Conservation (phyloP, 2,888 invertebrate genomes). For the Eupithecia dodoneata region DNA sequence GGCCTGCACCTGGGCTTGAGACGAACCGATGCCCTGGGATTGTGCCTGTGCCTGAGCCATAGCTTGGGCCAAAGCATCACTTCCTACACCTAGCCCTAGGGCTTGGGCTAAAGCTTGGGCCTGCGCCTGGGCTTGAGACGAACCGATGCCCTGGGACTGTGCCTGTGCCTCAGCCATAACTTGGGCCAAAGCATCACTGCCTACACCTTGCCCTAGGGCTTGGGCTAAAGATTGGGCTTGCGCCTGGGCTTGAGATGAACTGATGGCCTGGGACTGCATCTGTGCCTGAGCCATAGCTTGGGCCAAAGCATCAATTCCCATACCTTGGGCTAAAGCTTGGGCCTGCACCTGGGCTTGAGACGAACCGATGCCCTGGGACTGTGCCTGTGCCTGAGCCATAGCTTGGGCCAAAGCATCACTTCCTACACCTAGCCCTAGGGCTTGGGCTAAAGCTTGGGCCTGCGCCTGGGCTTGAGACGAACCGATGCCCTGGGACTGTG, state of each 20-base stretch:
- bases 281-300: neutral
- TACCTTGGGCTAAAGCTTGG: neutral
- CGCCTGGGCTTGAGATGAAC: neutral
- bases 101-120: neutral
- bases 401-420: no score
- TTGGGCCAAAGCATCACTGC: neutral
- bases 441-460: neutral
- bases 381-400: no score
- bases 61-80: neutral
- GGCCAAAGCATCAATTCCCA: neutral
- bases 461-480: neutral
- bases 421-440: no score
- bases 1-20: neutral
- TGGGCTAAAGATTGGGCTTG: neutral
- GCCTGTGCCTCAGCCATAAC: neutral
- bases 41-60: neutral
- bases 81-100: neutral
- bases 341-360: no score
- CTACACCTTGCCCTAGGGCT: neutral
- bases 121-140: neutral
- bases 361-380: no score
- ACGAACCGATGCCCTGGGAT: neutral
- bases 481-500: no score
- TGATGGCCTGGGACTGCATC: neutral
- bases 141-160: neutral